Percentiles rank a stretch among this genome's conserved stretches.
These are phyloP conservation scores for Rhaphigaster nebulosa DNA, from an alignment of 2,888 invertebrate species.

Conservation along the genomic window DNA sequence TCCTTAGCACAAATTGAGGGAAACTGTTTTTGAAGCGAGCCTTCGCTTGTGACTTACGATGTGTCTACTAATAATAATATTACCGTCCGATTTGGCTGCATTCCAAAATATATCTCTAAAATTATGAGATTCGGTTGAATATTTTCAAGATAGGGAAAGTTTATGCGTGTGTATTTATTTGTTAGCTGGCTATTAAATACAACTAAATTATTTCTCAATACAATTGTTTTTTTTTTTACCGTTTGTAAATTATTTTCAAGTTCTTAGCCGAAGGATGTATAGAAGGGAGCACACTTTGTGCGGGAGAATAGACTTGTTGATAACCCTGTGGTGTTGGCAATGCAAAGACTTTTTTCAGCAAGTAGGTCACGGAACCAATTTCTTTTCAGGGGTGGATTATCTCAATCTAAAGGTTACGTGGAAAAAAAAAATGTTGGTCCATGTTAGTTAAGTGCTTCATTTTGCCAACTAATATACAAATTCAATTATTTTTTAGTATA, in stretches of 20 bases:
- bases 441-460: no score
- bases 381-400: background rate
- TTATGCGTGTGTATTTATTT: background rate
- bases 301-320: background rate
- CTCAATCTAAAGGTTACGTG: background rate
- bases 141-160: background rate
- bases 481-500: no score
- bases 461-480: no score
- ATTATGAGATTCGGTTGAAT: background rate
- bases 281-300: no score
- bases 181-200: background rate
- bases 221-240: no score
- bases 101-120: constrained; percentile 10
- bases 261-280: no score
- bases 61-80: background rate
- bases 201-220: no score
- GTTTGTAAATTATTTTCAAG: no score
- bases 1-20: background rate
- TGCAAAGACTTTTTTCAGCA: background rate
- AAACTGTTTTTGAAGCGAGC: background rate
- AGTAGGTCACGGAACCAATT: constrained; percentile 14
- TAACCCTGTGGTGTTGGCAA: background rate
- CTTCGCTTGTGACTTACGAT: background rate
- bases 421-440: no score
- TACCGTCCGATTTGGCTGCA: background rate